These are phyloP conservation scores for Amaurobius ferox DNA, from an alignment of 2,888 invertebrate genomes.

Conservation along the genomic window DNA sequence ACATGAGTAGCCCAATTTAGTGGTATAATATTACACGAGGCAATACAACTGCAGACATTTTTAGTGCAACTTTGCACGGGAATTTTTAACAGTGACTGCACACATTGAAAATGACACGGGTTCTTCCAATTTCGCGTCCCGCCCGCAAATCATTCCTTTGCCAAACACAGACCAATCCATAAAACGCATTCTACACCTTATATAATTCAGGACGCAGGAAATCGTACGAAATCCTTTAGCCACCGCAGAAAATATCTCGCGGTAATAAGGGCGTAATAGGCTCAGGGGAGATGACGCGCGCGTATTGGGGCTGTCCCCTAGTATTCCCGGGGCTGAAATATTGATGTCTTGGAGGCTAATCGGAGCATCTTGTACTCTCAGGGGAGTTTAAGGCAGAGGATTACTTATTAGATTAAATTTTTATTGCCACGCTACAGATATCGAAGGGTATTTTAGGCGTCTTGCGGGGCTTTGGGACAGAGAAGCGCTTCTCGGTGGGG, in stretches of 20 bases:
- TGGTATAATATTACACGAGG: too few relatives aligned
- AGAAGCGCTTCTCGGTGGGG: neutral
- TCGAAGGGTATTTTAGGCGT: neutral
- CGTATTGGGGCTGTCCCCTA: neutral
- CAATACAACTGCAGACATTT: too few relatives aligned
- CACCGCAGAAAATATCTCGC: constrained; percentile 25
- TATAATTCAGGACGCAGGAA: constrained; percentile 36
- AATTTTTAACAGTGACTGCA: neutral
- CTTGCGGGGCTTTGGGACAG: neutral
- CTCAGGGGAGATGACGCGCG: neutral
- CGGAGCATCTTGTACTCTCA: constrained; percentile 15
- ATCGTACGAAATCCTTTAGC: constrained; percentile 33
- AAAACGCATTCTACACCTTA: constrained; percentile 15
- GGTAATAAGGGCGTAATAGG: constrained; percentile 18
- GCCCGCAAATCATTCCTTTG: neutral
- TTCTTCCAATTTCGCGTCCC: neutral
- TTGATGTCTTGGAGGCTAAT: constrained; percentile 41
- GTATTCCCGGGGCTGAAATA: constrained; percentile 33
- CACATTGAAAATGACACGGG: neutral
- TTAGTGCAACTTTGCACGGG: too few relatives aligned
- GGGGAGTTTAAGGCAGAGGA: constrained; percentile 15
- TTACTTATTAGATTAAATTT: constrained; percentile 60
- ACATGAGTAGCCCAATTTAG: too few relatives aligned
- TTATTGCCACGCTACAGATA: constrained; percentile 32
- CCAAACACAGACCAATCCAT: neutral